These are phyloP conservation scores for Propithecus deckenii DNA, from an alignment of 2,797 vertebrate species.

Conservation along the genomic window DNA sequence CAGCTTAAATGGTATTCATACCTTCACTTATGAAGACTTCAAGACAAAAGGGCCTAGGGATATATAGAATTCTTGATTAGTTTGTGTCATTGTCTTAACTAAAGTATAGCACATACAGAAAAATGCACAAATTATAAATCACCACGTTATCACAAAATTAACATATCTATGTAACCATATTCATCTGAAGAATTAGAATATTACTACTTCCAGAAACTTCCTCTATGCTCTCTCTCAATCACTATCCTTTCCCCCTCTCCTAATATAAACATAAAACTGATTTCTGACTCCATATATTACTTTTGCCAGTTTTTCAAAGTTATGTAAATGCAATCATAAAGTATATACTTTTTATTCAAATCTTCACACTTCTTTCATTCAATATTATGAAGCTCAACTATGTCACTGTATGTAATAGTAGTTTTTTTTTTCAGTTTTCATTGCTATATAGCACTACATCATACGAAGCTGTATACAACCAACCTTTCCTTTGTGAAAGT, in stretches of 20 bases:
- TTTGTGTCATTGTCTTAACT: background rate
- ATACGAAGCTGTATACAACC: background rate
- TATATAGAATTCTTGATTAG: background rate
- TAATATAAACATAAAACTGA: background rate
- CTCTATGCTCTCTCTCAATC: accelerated
- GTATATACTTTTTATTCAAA: background rate
- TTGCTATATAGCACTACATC: background rate
- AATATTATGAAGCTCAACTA: background rate
- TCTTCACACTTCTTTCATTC: background rate
- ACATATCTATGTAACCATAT: background rate
- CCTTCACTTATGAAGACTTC: background rate
- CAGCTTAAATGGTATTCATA: background rate
- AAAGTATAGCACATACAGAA: background rate
- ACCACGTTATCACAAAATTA: background rate
- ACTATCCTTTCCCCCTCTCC: background rate
- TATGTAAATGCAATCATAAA: background rate
- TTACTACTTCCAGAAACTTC: background rate
- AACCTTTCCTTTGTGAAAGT: background rate
- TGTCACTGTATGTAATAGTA: background rate
- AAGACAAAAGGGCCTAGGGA: background rate
- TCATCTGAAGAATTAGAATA: background rate
- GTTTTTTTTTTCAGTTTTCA: background rate
- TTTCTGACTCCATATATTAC: background rate
- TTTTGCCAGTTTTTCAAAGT: background rate
- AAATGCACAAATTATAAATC: background rate